Percentiles rank a stretch among this genome's conserved stretches.
These are phyloP conservation scores for Cheirogaleus medius DNA, from an alignment of 2,113 vertebrate species.

Conservation along the genomic window DNA sequence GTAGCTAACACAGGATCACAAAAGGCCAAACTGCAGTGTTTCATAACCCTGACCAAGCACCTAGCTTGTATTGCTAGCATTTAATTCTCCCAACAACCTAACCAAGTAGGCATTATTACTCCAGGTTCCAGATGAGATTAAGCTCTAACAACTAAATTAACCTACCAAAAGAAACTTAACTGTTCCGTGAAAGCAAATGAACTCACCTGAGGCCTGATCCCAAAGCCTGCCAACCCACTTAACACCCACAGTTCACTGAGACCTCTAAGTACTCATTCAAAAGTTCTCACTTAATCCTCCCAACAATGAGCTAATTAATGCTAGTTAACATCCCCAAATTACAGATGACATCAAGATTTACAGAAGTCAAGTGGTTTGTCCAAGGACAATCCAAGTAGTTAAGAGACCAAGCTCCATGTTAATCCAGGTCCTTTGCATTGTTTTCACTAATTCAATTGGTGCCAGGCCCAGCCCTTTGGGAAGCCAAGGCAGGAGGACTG, in stretches of 20 bases:
- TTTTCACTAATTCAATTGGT: neutral
- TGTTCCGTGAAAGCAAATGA: neutral
- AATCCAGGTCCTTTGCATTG: neutral
- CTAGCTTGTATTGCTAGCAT: too few relatives aligned
- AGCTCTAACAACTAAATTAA: neutral
- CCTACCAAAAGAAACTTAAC: neutral
- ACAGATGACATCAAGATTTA: neutral
- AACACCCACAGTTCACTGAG: neutral
- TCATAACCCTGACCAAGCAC: neutral
- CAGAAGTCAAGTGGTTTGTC: neutral
- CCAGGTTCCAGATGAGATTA: neutral
- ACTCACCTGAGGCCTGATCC: neutral
- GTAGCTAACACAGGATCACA: neutral
- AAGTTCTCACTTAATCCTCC: neutral
- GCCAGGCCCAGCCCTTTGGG: neutral
- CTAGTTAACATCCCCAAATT: neutral
- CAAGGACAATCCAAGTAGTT: neutral
- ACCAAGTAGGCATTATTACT: neutral
- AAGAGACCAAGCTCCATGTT: neutral
- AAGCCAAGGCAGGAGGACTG: too few relatives aligned
- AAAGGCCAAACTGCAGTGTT: accelerated
- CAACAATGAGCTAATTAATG: neutral
- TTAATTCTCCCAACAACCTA: neutral
- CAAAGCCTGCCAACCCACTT: neutral
- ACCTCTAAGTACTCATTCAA: neutral